Base-by-base conservation (phyloP, 2,113 vertebrate genomes). In the Pelecanoides urinatrix region DNA sequence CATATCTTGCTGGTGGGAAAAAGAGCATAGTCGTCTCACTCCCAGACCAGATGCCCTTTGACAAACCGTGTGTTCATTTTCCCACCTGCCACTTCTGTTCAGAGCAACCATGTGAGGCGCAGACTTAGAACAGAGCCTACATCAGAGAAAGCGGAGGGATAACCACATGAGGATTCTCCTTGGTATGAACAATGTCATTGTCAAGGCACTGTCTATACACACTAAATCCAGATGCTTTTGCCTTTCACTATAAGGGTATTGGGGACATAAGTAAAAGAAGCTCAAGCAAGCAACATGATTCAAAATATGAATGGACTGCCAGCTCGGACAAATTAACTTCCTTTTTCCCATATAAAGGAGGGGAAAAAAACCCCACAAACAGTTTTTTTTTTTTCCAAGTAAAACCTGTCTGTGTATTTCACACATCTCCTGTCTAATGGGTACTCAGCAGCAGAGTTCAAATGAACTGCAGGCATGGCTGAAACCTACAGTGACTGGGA, bases 1-100 rank as follows among this genome's bases (percentile, higher is more conserved):
- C 52, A 29, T 62, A 89, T 92, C 94, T 94, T 76, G 77, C 91
- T 85, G 86, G 86, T 80, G 55, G 82, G 56, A 89, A 81, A 88
- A 86, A 92, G 82, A 93, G 68, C 65, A 40, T 16, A 34, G 52
- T 91, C 88, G 81, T 4, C 72, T 93, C 9, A 4, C 50, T 93
- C 68, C 86, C 40, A n/a, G 88, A 72, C 67, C 86, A 88, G 91
- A 67, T 65, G 73, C 45, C 86, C 89, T 96, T 76, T 85, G 88
- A 95, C 93, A 95, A 58, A 65, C 13, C 58, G 26, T 10, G 36
- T 80, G 82, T 80, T 97, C 90, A 49, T 87, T 93, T 91, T 89
- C 89, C 93, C 92, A 88, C 95, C 78, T 97, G 96, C 85, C 92
- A 85, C 66, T 92, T 94, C 86, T 80, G 63, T 36, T 94, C 86